phyloP scores from a whole-genome alignment of 2,888 invertebrate genomes.

The Dolichopus griseipennis region DNA sequence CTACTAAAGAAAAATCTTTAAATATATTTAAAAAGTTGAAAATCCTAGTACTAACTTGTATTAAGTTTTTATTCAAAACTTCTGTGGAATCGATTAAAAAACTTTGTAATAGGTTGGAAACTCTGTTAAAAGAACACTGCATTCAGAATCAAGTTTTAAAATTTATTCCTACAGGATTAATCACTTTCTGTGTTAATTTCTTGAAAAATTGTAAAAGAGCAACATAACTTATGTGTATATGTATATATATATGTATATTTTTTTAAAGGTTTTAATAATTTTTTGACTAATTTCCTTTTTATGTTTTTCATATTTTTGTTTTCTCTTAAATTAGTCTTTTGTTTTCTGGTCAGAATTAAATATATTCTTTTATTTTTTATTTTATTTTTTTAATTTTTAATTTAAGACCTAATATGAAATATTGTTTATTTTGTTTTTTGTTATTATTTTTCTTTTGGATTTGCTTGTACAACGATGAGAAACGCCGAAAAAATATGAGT shows the following conservation, averaged over 20 bases:
- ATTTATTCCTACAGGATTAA: not conserved
- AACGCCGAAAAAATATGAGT: not conserved
- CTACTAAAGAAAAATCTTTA: too few species aligned
- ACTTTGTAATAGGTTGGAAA: too few species aligned
- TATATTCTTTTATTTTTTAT: too few species aligned
- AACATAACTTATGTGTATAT: not conserved
- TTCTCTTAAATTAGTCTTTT: not conserved
- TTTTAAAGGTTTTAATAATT: not conserved
- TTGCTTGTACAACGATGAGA: not conserved
- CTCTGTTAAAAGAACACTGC: too few species aligned
- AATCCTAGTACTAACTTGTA: too few species aligned
- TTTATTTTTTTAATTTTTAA: not conserved
- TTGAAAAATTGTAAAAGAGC: too few species aligned
- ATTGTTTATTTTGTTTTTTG: not conserved
- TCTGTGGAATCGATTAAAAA: too few species aligned
- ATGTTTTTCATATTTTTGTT: not conserved
- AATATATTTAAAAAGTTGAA: too few species aligned
- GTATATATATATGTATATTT: not conserved
- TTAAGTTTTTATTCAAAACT: too few species aligned
- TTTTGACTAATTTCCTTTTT: conserved; percentile 5
- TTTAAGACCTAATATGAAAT: not conserved
- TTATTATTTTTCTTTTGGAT: not conserved
- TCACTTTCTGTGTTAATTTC: not conserved
- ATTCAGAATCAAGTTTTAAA: not conserved
- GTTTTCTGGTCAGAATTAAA: not conserved